Conservation (phyloP, 2,113 vertebrate species). For the Marmota monax region DNA sequence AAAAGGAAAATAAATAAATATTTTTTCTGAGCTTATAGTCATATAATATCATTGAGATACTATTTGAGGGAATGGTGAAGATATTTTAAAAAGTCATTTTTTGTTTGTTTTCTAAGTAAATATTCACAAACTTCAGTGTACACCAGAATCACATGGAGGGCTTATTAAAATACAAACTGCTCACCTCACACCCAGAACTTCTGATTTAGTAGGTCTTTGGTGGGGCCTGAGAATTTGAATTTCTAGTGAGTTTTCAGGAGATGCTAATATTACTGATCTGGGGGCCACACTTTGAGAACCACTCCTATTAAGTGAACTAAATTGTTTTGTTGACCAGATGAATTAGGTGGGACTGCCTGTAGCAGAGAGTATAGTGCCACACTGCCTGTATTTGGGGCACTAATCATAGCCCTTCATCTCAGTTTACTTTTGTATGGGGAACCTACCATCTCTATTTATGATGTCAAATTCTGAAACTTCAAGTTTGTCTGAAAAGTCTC, state of each 20-base stretch:
- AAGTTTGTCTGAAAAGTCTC: background rate
- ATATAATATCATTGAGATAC: conserved; percentile 13
- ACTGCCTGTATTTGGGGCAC: background rate
- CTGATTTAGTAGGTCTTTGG: conserved; percentile 6
- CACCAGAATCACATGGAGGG: background rate
- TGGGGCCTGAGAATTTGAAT: background rate
- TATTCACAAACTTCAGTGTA: background rate
- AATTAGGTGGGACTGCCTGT: background rate
- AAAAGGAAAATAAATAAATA: background rate
- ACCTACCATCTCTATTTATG: background rate
- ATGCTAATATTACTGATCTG: background rate
- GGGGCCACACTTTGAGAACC: background rate
- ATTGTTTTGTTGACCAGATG: background rate
- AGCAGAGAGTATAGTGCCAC: background rate
- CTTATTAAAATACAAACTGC: background rate
- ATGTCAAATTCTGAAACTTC: background rate
- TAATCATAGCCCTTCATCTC: background rate
- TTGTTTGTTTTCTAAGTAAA: background rate
- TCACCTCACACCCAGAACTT: background rate
- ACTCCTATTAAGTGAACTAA: conserved; percentile 14
- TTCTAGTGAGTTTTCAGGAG: conserved; percentile 21
- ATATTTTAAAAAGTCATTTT: conserved; percentile 34
- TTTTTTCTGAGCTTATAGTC: background rate
- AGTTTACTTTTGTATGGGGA: background rate
- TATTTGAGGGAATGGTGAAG: background rate